Base-by-base conservation (phyloP, 2,888 invertebrate species). In the Entomobrya multifasciata region DNA sequence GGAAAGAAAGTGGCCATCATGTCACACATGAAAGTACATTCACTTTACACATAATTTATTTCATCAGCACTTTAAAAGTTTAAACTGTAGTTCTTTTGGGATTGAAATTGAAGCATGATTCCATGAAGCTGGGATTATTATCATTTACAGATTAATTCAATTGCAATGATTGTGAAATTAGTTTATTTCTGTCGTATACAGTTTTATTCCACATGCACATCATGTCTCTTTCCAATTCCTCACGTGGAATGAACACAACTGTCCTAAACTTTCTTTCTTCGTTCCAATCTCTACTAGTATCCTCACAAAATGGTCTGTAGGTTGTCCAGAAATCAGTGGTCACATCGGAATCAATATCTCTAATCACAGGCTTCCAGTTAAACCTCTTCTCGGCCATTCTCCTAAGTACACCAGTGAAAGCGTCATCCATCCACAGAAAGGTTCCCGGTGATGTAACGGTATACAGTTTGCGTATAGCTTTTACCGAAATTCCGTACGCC, bases 371-470 rank as follows among this genome's bases (percentile, higher is more conserved):
- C 25, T 79, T 65, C 20, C 30, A 79, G 1, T 17, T n/a, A 65
- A 62, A 81, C n/a, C 41, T 52, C 6, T 4, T 55, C 25, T 55
- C 27, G 8, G 70, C 81, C 11, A n/a, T 22, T 41, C 60, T 30
- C 22, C 49, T 65, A 11, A 87, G n/a, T 0, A 72, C 65, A 4
- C 87, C 87, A 1, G 70, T 77, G 1, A 60, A 78, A 2, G 93
- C 93, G 90, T 94, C 94, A 88, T 94, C 94, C 47, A 94, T 93
- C 93, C 94, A 94, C 90, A 93, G 93, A 86, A 93, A 93, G 22
- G 92, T 92, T 6, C 87, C 86, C 1, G 92, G 91, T 20, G 91
- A 90, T 41, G 92, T 90, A 6, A 93, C 92, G 0, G 92, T 91
- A 76, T 92, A 92, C 89, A 93, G 89, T 4, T 90, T 88, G 15